A percentile compares a stretch with the other conserved stretches of the same genome.
phyloP scores from a whole-genome alignment of 2,888 invertebrate genomes.

The Dynastes hyllus region DNA sequence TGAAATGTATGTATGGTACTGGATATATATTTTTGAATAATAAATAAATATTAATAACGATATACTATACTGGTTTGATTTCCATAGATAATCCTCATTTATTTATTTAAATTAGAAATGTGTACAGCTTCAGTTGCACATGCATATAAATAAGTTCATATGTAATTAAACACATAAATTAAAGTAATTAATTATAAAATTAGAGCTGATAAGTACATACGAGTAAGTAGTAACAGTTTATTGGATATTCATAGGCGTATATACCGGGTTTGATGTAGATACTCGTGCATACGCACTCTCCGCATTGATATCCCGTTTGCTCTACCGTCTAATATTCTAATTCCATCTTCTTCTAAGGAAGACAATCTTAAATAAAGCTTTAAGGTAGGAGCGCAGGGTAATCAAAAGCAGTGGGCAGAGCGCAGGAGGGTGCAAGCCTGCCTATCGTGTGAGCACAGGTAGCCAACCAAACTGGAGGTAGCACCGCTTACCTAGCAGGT shows the following conservation, averaged over 20 bases:
- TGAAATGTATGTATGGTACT: no score
- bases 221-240: conserved; percentile 40
- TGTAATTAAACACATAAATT: not conserved
- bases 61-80: no score
- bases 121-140: no score
- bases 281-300: not conserved
- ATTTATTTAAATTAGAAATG: no score
- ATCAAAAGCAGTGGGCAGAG: conserved; percentile 69
- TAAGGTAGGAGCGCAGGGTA: conserved; percentile 60
- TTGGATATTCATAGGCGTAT: not conserved
- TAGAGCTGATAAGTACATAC: conserved; percentile 14
- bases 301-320: conserved; percentile 17
- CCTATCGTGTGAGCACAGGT: conserved; percentile 69
- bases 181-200: conserved; percentile 31
- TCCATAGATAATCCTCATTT: no score
- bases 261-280: conserved; percentile 1
- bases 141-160: no score
- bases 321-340: conserved; percentile 31
- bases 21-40: no score
- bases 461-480: conserved; percentile 71
- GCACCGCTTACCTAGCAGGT: conserved; percentile 69
- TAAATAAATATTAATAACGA: no score
- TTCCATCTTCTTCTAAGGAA: conserved; percentile 45
- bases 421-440: conserved; percentile 69
- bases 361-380: conserved; percentile 51